phyloP scores from a whole-genome alignment of 1,140 invertebrate genomes.

The Aphaenogaster floridana region DNA sequence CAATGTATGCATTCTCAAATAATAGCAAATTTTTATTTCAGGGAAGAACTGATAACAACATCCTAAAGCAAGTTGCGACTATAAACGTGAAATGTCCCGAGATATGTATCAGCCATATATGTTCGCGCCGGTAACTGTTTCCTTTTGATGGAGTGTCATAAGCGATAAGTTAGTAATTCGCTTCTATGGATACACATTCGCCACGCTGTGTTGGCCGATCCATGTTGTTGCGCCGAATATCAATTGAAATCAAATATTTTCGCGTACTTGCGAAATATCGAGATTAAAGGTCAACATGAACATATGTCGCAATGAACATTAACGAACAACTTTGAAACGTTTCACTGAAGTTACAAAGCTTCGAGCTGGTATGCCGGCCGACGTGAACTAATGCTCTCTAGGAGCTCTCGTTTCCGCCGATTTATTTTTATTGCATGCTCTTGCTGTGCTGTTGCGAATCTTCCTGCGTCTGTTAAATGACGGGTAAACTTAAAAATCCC shows the following conservation, averaged over 20 bases:
- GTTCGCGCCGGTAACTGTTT: background rate
- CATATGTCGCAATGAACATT: background rate
- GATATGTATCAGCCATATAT: background rate
- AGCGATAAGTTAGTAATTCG: constrained; percentile 12
- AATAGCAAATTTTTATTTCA: background rate
- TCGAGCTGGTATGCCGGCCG: too few relatives aligned
- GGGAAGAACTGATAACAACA: background rate
- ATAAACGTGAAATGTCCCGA: background rate
- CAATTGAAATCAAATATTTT: constrained; percentile 31
- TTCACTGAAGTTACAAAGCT: constrained; percentile 1
- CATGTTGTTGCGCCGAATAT: background rate
- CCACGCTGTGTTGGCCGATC: background rate
- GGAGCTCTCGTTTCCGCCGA: constrained; percentile 13
- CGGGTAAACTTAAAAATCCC: constrained; percentile 56
- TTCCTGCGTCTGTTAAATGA: constrained; percentile 43
- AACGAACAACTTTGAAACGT: constrained; percentile 19
- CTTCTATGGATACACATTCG: background rate
- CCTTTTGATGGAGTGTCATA: background rate
- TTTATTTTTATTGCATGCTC: constrained; percentile 18
- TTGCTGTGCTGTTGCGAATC: background rate
- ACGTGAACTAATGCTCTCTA: constrained; percentile 13
- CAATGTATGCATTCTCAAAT: background rate
- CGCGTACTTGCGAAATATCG: background rate
- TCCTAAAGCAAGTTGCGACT: background rate
- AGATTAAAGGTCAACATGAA: constrained; percentile 42